Conservation (phyloP, 2,113 vertebrate species). For the Mobula hypostoma region DNA sequence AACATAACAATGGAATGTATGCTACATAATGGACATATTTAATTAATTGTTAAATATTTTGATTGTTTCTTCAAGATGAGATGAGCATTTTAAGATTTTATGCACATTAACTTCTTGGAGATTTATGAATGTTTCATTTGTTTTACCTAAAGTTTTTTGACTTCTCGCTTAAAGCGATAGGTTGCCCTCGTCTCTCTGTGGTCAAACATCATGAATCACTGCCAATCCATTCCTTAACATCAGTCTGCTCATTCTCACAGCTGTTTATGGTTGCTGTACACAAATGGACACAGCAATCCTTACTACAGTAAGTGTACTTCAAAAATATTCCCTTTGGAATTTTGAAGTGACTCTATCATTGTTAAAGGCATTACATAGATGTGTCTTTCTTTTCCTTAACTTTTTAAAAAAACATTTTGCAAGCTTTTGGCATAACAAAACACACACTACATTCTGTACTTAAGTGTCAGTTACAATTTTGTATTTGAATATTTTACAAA, state of each 20-base stretch:
- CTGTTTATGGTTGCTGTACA: too few species aligned
- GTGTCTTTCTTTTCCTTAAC: not conserved
- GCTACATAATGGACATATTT: constrained; percentile 52
- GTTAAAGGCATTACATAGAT: too few species aligned
- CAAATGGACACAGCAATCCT: too few species aligned
- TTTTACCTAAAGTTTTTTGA: not conserved
- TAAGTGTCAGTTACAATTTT: not conserved
- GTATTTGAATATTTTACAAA: constrained; percentile 1
- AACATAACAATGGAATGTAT: constrained; percentile 48
- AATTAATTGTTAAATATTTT: constrained; percentile 48
- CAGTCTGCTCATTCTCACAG: too few species aligned
- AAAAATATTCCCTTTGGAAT: too few species aligned
- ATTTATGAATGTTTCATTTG: not conserved
- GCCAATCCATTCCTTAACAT: not conserved
- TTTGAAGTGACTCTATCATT: too few species aligned
- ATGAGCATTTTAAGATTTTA: constrained; percentile 8
- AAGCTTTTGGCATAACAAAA: not conserved
- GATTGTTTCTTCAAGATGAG: constrained; percentile 39
- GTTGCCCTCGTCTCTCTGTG: not conserved
- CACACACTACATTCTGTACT: not conserved
- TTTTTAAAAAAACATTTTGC: not conserved
- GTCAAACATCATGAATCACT: not conserved
- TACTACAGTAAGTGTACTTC: too few species aligned
- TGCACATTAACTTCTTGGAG: constrained; percentile 11
- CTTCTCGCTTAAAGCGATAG: not conserved